phyloP scores from a whole-genome alignment of 2,888 invertebrate species.

The Coremacera marginata region DNA sequence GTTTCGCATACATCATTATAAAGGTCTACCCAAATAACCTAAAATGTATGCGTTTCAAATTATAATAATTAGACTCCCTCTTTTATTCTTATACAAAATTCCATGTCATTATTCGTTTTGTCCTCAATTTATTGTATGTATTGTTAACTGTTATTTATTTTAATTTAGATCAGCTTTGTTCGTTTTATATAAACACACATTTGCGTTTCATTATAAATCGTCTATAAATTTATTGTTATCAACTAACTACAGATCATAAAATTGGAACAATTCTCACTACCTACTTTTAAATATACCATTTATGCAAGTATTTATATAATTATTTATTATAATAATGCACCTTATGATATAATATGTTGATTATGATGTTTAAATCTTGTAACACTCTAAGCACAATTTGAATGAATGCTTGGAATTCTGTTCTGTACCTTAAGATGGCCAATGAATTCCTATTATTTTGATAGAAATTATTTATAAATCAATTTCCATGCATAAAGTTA shows the following conservation, averaged over 20 bases:
- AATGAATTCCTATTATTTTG: constrained; percentile 66
- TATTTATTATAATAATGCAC: no score
- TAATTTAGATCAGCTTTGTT: background rate
- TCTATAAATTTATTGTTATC: no score
- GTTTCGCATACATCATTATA: background rate
- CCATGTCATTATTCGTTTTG: background rate
- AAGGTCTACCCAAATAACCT: no score
- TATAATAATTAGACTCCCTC: no score
- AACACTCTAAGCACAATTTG: background rate
- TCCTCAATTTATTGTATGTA: background rate
- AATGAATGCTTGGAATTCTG: constrained; percentile 21
- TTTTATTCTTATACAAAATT: background rate
- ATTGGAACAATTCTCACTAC: background rate
- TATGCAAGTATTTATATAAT: background rate
- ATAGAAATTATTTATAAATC: constrained; percentile 44
- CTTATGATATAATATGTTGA: background rate
- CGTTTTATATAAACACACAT: background rate
- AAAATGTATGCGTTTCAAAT: no score
- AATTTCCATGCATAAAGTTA: constrained; percentile 21
- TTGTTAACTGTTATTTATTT: no score
- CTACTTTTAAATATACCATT: background rate
- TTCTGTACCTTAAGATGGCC: constrained; percentile 55
- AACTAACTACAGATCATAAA: no score
- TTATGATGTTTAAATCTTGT: background rate
- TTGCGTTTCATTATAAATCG: background rate